phyloP scores from a whole-genome alignment of 1,140 invertebrate genomes.

The Medauroidea extradentata region DNA sequence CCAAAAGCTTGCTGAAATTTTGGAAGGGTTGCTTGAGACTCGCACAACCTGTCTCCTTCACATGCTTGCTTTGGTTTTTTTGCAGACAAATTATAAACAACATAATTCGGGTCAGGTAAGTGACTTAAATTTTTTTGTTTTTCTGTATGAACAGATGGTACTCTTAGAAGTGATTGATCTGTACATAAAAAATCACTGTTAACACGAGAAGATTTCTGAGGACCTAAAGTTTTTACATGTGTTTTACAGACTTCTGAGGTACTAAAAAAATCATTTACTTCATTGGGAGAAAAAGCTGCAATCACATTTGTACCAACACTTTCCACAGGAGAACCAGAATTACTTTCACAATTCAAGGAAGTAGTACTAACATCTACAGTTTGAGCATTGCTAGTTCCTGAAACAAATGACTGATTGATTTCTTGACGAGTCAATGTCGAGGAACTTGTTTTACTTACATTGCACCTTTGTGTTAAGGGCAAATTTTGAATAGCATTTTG shows the following conservation, averaged over 20 bases:
- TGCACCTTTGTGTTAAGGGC: not conserved
- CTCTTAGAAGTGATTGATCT: conserved; percentile 30
- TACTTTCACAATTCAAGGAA: not conserved
- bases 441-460: not conserved
- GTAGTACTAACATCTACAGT: not conserved
- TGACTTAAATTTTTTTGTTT: not conserved
- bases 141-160: conserved; percentile 20
- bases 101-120: not conserved
- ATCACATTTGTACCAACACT: conserved; percentile 10
- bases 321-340: conserved; percentile 3
- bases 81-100: conserved; percentile 28
- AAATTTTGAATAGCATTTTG: not conserved
- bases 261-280: not conserved
- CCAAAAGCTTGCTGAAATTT: conserved; percentile 78
- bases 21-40: conserved; percentile 46
- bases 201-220: conserved; percentile 1
- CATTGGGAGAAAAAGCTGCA: conserved; percentile 7
- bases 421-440: not conserved
- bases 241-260: not conserved
- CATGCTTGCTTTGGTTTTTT: conserved; percentile 38
- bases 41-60: conserved; percentile 20
- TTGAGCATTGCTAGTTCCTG: not conserved
- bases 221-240: not conserved
- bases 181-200: not conserved
- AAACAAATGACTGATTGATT: not conserved